Conservation (phyloP, 2,888 invertebrate species). For the Saturnia pavonia region DNA sequence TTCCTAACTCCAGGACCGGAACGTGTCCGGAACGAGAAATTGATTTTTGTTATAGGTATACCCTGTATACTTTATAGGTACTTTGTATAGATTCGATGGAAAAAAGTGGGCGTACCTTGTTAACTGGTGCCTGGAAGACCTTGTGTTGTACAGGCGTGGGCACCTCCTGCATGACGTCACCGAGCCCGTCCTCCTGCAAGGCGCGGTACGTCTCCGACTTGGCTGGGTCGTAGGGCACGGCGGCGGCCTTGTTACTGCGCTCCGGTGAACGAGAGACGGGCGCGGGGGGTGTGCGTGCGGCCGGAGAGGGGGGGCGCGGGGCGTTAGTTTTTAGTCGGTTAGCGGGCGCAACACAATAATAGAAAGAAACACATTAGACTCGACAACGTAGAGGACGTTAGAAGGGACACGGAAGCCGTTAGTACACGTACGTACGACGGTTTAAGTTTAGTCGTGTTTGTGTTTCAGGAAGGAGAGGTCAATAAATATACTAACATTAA, state of each 20-base stretch:
- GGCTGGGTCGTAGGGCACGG: conserved; percentile 91
- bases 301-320: conserved; percentile 46
- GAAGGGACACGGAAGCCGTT: conserved; percentile 64
- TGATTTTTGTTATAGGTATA: no score
- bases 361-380: conserved; percentile 67
- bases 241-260: conserved; percentile 85
- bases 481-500: conserved; percentile 90
- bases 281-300: conserved; percentile 42
- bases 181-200: conserved; percentile 89
- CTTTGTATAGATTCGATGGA: not conserved
- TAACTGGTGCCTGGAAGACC: conserved; percentile 87
- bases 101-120: conserved; percentile 67
- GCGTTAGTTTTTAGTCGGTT: conserved; percentile 78
- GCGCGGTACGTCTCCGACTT: conserved; percentile 94
- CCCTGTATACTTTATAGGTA: no score
- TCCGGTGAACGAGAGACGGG: conserved; percentile 35
- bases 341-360: conserved; percentile 73
- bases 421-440: conserved; percentile 47
- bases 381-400: conserved; percentile 52
- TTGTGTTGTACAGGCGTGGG: conserved; percentile 87
- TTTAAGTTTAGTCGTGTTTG: conserved; percentile 60
- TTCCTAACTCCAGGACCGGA: no score
- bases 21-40: no score
- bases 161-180: conserved; percentile 85
- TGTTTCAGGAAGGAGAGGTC: conserved; percentile 91